Conservation (phyloP, 2,797 vertebrate genomes). For the Scarus forsteni region DNA sequence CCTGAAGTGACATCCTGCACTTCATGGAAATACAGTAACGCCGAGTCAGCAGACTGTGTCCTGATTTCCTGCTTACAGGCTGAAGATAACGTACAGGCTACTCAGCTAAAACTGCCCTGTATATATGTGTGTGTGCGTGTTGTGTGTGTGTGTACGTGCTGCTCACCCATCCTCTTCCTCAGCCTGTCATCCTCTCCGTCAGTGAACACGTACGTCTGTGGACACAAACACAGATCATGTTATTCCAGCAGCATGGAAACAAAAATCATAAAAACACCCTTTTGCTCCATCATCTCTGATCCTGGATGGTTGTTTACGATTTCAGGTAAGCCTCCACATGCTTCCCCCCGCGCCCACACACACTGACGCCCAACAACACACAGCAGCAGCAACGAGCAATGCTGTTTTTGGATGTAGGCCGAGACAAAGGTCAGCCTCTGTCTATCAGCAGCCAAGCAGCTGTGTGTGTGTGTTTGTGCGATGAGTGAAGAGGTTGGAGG, state of each 20-base stretch:
- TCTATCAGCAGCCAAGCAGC: constrained; percentile 63
- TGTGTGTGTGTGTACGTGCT: constrained; percentile 18
- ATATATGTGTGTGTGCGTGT: constrained; percentile 19
- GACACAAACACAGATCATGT: constrained; percentile 33
- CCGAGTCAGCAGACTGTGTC: constrained; percentile 66
- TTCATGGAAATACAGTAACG: constrained; percentile 59
- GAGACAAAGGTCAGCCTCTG: constrained; percentile 42
- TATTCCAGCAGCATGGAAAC: constrained; percentile 40
- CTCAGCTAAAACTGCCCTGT: constrained; percentile 54
- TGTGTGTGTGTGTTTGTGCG: constrained; percentile 41
- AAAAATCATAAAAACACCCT: constrained; percentile 17
- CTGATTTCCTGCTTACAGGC: constrained; percentile 58
- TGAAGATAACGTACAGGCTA: constrained; percentile 51
- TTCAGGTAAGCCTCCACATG: constrained; percentile 57
- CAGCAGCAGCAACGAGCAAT: neutral
- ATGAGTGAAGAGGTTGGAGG: constrained; percentile 61
- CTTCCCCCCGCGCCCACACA: constrained; percentile 32
- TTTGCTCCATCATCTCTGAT: constrained; percentile 26
- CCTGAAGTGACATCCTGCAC: constrained; percentile 59
- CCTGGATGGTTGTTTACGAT: constrained; percentile 26
- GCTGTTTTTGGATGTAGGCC: constrained; percentile 37
- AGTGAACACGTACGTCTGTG: constrained; percentile 96
- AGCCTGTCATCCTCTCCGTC: constrained; percentile 92
- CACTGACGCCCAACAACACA: neutral
- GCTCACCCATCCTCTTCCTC: constrained; percentile 92